phyloP scores from a whole-genome alignment of 2,888 invertebrate genomes.

The Phanerotoma sp. region DNA sequence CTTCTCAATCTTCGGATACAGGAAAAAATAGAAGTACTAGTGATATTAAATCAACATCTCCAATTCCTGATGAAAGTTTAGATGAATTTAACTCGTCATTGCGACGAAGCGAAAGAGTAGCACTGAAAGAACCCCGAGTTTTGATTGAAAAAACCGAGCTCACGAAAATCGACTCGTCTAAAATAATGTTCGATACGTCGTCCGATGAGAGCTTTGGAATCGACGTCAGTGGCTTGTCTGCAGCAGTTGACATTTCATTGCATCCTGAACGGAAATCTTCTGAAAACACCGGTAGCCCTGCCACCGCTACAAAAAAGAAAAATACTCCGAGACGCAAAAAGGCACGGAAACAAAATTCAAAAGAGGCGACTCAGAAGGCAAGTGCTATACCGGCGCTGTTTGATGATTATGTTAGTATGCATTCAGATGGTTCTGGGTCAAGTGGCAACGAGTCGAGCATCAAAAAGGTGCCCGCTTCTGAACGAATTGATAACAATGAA shows the following conservation, averaged over 20 bases:
- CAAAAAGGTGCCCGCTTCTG: conserved; percentile 28
- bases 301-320: no score
- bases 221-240: conserved; percentile 47
- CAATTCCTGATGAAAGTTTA: conserved; percentile 9
- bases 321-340: conserved; percentile 9
- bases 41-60: neutral
- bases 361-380: no score
- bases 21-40: conserved; percentile 14
- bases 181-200: conserved; percentile 46
- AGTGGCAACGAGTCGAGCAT: conserved; percentile 35
- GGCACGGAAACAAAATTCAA: conserved; percentile 21
- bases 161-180: conserved; percentile 43
- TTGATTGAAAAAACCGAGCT: conserved; percentile 47
- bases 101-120: conserved; percentile 41
- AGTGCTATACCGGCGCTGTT: conserved; percentile 21
- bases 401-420: conserved; percentile 44
- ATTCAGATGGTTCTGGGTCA: conserved; percentile 46
- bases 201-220: conserved; percentile 53
- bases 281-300: no score
- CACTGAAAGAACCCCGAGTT: conserved; percentile 40
- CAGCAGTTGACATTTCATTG: conserved; percentile 47
- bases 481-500: conserved; percentile 35
- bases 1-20: conserved; percentile 13
- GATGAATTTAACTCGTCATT: conserved; percentile 33
- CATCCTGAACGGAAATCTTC: conserved; percentile 38